A percentile compares a stretch with the other conserved stretches of the same genome.
phyloP scores from a whole-genome alignment of 2,888 invertebrate genomes.

The Trichacis sp. region DNA sequence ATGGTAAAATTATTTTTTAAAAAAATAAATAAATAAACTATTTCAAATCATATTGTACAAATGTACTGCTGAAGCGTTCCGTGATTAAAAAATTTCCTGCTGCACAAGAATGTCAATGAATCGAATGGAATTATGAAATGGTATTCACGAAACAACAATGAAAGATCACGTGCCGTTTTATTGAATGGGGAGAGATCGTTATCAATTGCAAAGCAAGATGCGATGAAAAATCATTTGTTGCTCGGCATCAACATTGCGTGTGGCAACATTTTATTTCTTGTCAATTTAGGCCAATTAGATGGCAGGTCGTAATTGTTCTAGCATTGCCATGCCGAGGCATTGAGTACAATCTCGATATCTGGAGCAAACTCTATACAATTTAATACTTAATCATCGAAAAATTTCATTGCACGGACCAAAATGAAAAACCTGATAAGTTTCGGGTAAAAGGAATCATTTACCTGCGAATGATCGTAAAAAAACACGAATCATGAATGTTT shows the following conservation, averaged over 20 bases:
- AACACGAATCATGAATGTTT: too few relatives aligned
- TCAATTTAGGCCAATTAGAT: slow-evolving; percentile 68
- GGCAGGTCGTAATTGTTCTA: slow-evolving; percentile 61
- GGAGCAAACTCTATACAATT: slow-evolving; percentile 23
- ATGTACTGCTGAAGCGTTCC: too few relatives aligned
- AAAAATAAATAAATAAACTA: too few relatives aligned
- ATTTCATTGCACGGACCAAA: too few relatives aligned
- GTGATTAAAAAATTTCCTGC: too few relatives aligned
- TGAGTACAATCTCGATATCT: slow-evolving; percentile 37
- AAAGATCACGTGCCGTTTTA: background rate
- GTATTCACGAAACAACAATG: background rate
- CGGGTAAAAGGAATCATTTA: too few relatives aligned
- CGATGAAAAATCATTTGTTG: slow-evolving; percentile 4
- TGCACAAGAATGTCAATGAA: too few relatives aligned
- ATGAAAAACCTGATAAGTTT: too few relatives aligned
- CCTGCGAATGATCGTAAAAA: too few relatives aligned
- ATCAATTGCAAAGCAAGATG: slow-evolving; percentile 1
- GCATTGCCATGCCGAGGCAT: slow-evolving; percentile 45
- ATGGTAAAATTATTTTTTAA: too few relatives aligned
- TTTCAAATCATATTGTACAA: too few relatives aligned
- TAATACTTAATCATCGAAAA: too few relatives aligned
- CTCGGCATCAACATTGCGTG: slow-evolving; percentile 8
- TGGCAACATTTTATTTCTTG: slow-evolving; percentile 21
- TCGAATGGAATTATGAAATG: background rate
- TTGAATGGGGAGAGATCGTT: background rate